Percentiles rank a stretch among this genome's conserved stretches.
Evolutionary conservation across 1,140 invertebrate species (phyloP).

Genomic region (Acromyrmex heyeri): DNA sequence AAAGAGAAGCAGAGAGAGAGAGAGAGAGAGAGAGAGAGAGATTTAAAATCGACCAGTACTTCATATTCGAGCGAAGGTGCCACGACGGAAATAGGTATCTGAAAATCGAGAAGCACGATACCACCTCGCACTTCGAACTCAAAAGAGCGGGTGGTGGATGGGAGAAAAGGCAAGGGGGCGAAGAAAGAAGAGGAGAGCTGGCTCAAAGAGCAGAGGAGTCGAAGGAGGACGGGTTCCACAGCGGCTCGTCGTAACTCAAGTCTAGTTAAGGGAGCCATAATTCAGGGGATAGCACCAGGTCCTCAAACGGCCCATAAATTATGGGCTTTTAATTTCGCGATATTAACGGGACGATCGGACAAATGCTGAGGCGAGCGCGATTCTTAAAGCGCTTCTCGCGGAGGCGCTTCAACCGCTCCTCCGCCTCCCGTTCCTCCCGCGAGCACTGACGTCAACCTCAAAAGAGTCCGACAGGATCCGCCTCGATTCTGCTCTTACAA

Average conservation of each 20-base stretch:
- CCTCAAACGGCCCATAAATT: conserved; percentile 85
- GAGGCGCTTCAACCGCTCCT: conserved; percentile 1
- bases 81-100: conserved; percentile 74
- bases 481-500: conserved; percentile 17
- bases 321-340: conserved; percentile 84
- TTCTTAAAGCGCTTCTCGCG: conserved; percentile 50
- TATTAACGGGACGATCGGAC: conserved; percentile 83
- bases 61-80: conserved; percentile 68
- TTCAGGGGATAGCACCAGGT: conserved; percentile 84
- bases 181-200: conserved; percentile 52
- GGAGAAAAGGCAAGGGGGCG: conserved; percentile 3
- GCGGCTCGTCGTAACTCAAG: conserved; percentile 85
- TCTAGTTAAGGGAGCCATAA: conserved; percentile 87
- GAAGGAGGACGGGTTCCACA: conserved; percentile 70
- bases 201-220: conserved; percentile 68
- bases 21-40: conserved; percentile 11
- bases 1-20: neutral
- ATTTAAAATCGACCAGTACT: conserved; percentile 68
- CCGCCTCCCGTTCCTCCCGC: conserved; percentile 4
- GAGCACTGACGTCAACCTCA: conserved; percentile 38
- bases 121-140: conserved; percentile 68
- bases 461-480: conserved; percentile 26
- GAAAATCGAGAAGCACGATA: conserved; percentile 71
- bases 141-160: conserved; percentile 43
- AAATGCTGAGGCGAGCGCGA: conserved; percentile 69